A percentile compares a stretch with the other conserved stretches of the same genome.
These are phyloP conservation scores for Odontesthes bonariensis DNA, from an alignment of 2,113 vertebrate species.

Conservation along the genomic window DNA sequence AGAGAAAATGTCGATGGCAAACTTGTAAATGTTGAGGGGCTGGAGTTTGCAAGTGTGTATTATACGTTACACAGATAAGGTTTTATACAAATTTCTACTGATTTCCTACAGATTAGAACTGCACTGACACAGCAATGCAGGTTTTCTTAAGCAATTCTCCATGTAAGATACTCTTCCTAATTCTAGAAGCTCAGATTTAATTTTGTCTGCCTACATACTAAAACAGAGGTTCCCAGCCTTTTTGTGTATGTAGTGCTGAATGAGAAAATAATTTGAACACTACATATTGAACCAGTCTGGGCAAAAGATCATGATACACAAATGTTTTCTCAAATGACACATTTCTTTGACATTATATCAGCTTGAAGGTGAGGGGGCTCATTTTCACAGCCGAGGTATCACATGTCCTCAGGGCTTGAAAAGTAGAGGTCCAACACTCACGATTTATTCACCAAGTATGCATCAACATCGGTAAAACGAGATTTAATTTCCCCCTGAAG, in stretches of 20 bases:
- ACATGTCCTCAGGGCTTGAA: no score
- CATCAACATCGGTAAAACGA: not conserved
- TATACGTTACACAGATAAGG: slow-evolving; percentile 53
- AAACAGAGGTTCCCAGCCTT: no score
- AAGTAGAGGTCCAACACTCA: no score
- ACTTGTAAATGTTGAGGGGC: slow-evolving; percentile 50
- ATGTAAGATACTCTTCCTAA: slow-evolving; percentile 19
- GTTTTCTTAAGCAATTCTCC: slow-evolving; percentile 15
- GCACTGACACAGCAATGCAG: slow-evolving; percentile 6
- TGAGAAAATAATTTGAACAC: no score
- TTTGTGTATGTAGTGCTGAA: no score
- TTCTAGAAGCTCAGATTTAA: not conserved
- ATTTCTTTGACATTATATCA: no score
- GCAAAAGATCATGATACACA: no score
- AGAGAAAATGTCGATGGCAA: slow-evolving; percentile 58
- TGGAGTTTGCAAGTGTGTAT: slow-evolving; percentile 39
- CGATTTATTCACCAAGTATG: no score
- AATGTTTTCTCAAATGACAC: no score
- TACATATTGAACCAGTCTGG: no score
- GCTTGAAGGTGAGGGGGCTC: no score
- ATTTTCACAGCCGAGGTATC: no score
- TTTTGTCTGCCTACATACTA: slow-evolving; percentile 1
- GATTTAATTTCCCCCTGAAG: not conserved
- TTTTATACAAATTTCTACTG: slow-evolving; percentile 32
- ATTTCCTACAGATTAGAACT: slow-evolving; percentile 36